Evolutionary conservation across 30 jellyfish, hydroid and myxozoan species (phyloP), one percentile per base, ranked within the genome.

Genomic region (Catostylus mosaicus): DNA sequence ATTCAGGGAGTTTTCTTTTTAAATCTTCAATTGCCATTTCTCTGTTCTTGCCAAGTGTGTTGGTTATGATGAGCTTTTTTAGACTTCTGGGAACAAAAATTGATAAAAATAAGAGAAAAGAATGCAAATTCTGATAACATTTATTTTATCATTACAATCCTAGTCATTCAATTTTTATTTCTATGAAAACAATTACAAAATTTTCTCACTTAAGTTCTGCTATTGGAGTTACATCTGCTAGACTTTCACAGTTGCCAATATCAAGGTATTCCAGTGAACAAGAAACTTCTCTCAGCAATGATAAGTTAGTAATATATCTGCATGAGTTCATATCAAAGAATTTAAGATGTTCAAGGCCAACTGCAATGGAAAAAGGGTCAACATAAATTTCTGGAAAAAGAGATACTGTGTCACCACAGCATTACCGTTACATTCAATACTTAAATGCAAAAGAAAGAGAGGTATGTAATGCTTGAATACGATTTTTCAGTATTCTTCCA

Each of bases 221-320:
- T 11, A 93, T 19, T 35, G 96, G 97, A 14, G 98, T 12, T 7
- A 93, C 76, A 51, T 93, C 96, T 24, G 93, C 71, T 12, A 93
- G 38, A 34, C 88, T 75, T 62, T 52, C 82, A 70, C 98, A 93
- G 48, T 77, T 80, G 19, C 98, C 90, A 30, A 93, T 75, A 67
- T 93, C 98, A 16, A 93, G 88, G 62, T 86, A 74, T 84, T 84
- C 87, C 52, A 93, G 83, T 30, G 97, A 51, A 32, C 50, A 90
- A 3, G 95, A 77, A 22, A 93, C 97, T 71, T 86, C 96, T 43
- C 29, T 73, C 52, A 93, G 75, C 12, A 16, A 54, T 47, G 91
- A 36, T 56, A 93, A 46, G 60, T 86, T 85, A 0, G 93, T 81
- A 34, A 93, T 77, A 69, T 78, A 80, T 20, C 66, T 67, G 79